Percentiles rank a stretch among this genome's conserved stretches.
Evolutionary conservation across 2,113 vertebrate species (phyloP).

Genomic region (Mormyrus lacerda): DNA sequence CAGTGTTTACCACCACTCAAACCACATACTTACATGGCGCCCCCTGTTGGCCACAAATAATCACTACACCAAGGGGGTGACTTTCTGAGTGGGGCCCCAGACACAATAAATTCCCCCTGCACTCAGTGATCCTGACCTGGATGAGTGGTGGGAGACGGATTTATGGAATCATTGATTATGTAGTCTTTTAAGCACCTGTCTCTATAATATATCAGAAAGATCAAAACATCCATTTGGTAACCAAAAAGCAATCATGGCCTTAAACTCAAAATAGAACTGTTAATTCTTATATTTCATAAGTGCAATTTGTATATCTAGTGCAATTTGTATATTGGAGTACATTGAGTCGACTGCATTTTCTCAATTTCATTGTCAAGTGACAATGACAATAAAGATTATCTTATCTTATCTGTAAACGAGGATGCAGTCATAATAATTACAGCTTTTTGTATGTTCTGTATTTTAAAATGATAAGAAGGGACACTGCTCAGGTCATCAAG

Average conservation of each 20-base stretch:
- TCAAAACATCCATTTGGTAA: not conserved
- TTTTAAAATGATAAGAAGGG: not conserved
- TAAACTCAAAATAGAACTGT: too few relatives aligned
- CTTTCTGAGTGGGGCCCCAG: not conserved
- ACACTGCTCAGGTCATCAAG: not conserved
- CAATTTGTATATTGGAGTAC: not conserved
- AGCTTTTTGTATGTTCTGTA: not conserved
- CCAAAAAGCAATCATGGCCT: not conserved
- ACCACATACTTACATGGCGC: not conserved
- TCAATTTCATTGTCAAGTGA: too few relatives aligned
- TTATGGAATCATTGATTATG: not conserved
- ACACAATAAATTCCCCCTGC: not conserved
- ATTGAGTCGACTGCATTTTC: too few relatives aligned
- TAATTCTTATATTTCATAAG: too few relatives aligned
- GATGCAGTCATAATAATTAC: not conserved
- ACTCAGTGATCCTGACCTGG: not conserved
- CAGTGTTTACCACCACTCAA: not conserved
- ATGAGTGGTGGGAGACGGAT: not conserved
- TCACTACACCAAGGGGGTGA: not conserved
- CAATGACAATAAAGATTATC: too few relatives aligned
- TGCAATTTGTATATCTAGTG: too few relatives aligned
- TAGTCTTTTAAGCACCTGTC: not conserved
- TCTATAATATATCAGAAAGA: not conserved
- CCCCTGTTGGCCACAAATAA: not conserved
- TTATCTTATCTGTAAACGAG: not conserved